A percentile compares a stretch with the other conserved stretches of the same genome.
These are phyloP conservation scores for Heteromormyrus szaboi DNA, from an alignment of 2,797 vertebrate species.

Conservation along the genomic window DNA sequence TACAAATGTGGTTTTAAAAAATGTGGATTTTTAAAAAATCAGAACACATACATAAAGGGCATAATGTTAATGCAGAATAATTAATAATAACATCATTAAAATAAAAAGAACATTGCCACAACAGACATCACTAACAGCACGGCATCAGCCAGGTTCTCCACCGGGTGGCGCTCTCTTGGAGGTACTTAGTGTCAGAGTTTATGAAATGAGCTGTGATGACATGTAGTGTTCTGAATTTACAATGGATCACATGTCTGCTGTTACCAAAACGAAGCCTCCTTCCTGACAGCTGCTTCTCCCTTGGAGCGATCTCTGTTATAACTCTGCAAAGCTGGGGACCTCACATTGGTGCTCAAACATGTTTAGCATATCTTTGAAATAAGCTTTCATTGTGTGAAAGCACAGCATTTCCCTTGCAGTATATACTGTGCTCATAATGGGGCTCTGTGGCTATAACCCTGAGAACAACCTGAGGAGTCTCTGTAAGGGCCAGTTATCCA, in stretches of 20 bases:
- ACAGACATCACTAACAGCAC: background rate
- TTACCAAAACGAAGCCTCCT: background rate
- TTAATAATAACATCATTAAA: background rate
- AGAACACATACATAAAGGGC: background rate
- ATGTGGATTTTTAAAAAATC: background rate
- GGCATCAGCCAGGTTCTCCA: background rate
- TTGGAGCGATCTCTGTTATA: background rate
- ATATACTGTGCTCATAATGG: background rate
- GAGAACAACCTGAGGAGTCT: background rate
- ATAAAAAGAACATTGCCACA: background rate
- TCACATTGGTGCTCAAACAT: background rate
- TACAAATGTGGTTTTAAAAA: background rate
- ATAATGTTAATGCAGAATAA: background rate
- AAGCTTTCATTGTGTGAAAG: background rate
- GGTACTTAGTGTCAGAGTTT: background rate
- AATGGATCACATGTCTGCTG: background rate
- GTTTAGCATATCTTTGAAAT: background rate
- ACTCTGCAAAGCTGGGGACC: background rate
- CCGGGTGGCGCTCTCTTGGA: background rate
- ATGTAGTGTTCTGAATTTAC: background rate
- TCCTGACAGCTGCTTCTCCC: background rate
- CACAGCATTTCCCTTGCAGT: background rate
- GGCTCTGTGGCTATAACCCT: background rate
- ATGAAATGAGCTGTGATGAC: background rate
- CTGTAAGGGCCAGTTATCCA: background rate